Base-by-base conservation (phyloP, 2,888 invertebrate genomes). In the Heliconius ismenius region DNA sequence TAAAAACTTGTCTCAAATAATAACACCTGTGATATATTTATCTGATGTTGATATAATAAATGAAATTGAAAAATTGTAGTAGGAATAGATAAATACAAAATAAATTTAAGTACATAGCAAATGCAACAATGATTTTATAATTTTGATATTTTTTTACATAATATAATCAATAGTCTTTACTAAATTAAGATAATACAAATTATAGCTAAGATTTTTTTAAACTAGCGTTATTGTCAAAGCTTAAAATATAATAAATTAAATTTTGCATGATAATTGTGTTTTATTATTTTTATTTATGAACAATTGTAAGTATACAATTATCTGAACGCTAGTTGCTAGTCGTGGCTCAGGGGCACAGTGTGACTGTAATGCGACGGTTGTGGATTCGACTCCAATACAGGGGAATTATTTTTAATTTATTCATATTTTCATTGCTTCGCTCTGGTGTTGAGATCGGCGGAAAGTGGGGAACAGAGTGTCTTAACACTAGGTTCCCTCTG, bases 11-110 rank as follows among this genome's bases (percentile, higher is more conserved):
- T 32, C 67, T 67, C 24, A 67, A 67, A 67, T 39, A 39, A 39
- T 43, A 67, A 67, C 15, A 24, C 67, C 67, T 67, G 67, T 67
- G 67, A 67, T 67, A 67, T 67, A 67, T 67, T 65, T 67, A 67
- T 65, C 65, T 67, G 39, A 67, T 67, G 39, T 67, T 67, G 24
- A 67, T 67, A 65, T 36, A 36, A 39, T 65, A 15, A 67, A 67
- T n/a, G 24, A 13, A n/a, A 36, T 36, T 65, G n/a, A 65, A 11
- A 39, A 65, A 39, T 11, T 15, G 13, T 39, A 39, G 36, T 62
- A 62, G 24, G 24, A 11, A 62, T 62, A 62, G 26, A 62, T 24
- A 62, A 62, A 4, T 62, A 11, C 24, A 62, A 62, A 62, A 24
- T 62, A 15, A 26, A 26, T 24, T 24, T 58, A 62, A 26, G 15